Percentiles rank a stretch among this genome's conserved stretches.
Evolutionary conservation across 2,797 vertebrate species (phyloP).

Genomic region (Typhlichthys eigenmanni): DNA sequence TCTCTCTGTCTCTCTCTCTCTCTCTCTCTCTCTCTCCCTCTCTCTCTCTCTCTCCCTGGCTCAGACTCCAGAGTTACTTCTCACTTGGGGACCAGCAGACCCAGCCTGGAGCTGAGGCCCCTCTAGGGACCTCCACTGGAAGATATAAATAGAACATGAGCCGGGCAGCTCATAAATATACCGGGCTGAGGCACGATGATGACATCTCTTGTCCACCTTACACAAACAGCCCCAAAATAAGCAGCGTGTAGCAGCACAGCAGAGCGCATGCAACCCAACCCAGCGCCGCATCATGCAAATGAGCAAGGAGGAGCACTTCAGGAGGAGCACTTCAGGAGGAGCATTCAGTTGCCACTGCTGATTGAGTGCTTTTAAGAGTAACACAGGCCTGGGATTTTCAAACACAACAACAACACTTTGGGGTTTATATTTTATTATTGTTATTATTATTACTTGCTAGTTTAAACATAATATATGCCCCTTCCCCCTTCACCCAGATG

Average conservation of each 20-base stretch:
- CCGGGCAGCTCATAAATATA: conserved; percentile 71
- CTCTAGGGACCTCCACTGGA: conserved; percentile 62
- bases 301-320: conserved; percentile 11
- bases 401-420: conserved; percentile 12
- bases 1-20: conserved; percentile 21
- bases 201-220: conserved; percentile 69
- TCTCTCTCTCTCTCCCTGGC: conserved; percentile 5
- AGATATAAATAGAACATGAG: conserved; percentile 76
- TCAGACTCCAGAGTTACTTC: conserved; percentile 52
- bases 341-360: conserved; percentile 1
- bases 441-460: conserved; percentile 10
- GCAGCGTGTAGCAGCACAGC: conserved; percentile 40
- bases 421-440: too few relatives aligned
- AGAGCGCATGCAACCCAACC: conserved; percentile 26
- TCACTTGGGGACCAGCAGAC: conserved; percentile 60
- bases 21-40: conserved; percentile 22
- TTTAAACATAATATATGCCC: not conserved
- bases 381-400: conserved; percentile 1
- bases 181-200: conserved; percentile 63
- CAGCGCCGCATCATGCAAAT: conserved; percentile 31
- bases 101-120: conserved; percentile 58
- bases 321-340: not conserved
- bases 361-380: conserved; percentile 18
- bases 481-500: not conserved
- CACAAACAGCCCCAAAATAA: conserved; percentile 64